phyloP scores from a whole-genome alignment of 2,888 invertebrate genomes.

The Epicampocera succincta region DNA sequence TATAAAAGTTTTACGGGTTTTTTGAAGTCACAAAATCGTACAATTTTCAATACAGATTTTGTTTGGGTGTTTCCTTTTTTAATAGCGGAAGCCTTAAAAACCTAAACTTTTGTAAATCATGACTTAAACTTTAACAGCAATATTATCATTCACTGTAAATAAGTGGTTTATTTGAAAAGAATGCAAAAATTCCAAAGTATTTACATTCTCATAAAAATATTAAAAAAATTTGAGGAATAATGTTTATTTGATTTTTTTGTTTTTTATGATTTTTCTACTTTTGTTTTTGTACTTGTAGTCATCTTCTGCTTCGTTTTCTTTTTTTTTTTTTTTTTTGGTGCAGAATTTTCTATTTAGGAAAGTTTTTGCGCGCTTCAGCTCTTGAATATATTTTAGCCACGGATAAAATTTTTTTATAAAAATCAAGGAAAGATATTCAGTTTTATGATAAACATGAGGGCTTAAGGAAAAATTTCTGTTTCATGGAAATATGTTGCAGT shows the following conservation, averaged over 20 bases:
- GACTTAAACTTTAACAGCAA: not conserved
- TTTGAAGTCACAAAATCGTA: too few species aligned
- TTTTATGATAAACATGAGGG: constrained; percentile 64
- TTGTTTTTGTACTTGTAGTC: not conserved
- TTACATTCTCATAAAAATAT: constrained; percentile 56
- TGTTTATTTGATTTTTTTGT: constrained; percentile 36
- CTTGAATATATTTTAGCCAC: constrained; percentile 7
- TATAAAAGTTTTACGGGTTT: too few species aligned
- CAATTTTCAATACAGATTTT: too few species aligned
- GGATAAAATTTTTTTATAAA: constrained; percentile 18
- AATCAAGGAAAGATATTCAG: constrained; percentile 54
- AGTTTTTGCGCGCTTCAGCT: constrained; percentile 56
- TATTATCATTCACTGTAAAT: constrained; percentile 14
- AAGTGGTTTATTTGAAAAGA: constrained; percentile 25
- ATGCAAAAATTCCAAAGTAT: constrained; percentile 37
- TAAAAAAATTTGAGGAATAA: constrained; percentile 25
- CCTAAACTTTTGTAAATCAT: too few species aligned
- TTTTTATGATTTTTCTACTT: constrained; percentile 41
- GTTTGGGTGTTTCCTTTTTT: too few species aligned
- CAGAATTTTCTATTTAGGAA: constrained; percentile 28
- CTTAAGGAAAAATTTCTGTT: constrained; percentile 58
- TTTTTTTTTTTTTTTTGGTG: constrained; percentile 31
- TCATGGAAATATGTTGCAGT: constrained; percentile 65
- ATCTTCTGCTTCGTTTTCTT: constrained; percentile 22
- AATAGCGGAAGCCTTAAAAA: too few species aligned